phyloP scores from a whole-genome alignment of 2,797 vertebrate species.

The Sebastes steindachneri region DNA sequence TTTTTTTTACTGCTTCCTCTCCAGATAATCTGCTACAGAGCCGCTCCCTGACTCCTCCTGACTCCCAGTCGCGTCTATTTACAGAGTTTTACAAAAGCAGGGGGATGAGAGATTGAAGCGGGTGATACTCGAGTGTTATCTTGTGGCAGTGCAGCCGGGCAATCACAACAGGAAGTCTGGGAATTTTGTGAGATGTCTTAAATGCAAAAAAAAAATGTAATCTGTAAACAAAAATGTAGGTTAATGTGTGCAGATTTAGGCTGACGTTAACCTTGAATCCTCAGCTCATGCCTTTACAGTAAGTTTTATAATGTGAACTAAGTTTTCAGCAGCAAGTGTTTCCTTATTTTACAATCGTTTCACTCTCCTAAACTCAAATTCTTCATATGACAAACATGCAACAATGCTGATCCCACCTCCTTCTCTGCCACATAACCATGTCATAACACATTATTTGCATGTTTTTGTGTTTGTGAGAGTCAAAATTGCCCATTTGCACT shows the following conservation, averaged over 20 bases:
- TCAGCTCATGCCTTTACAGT: neutral
- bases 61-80: slow-evolving; percentile 52
- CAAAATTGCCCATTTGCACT: slow-evolving; percentile 18
- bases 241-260: neutral
- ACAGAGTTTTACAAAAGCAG: slow-evolving; percentile 67
- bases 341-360: neutral
- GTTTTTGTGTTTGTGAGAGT: neutral
- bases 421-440: neutral
- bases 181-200: neutral
- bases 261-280: neutral
- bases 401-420: neutral
- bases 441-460: neutral
- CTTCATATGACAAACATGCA: neutral
- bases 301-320: neutral
- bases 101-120: slow-evolving; percentile 31
- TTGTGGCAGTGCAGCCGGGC: slow-evolving; percentile 30
- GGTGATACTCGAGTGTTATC: neutral
- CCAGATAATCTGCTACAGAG: slow-evolving; percentile 42
- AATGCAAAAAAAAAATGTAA: neutral
- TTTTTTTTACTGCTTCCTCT: slow-evolving; percentile 6
- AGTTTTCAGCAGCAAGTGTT: neutral
- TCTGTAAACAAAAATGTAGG: neutral
- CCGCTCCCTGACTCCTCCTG: slow-evolving; percentile 16
- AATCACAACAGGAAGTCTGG: neutral
- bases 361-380: neutral